Conservation (phyloP, 1,140 invertebrate genomes). For the Conopomorpha cramerella region DNA sequence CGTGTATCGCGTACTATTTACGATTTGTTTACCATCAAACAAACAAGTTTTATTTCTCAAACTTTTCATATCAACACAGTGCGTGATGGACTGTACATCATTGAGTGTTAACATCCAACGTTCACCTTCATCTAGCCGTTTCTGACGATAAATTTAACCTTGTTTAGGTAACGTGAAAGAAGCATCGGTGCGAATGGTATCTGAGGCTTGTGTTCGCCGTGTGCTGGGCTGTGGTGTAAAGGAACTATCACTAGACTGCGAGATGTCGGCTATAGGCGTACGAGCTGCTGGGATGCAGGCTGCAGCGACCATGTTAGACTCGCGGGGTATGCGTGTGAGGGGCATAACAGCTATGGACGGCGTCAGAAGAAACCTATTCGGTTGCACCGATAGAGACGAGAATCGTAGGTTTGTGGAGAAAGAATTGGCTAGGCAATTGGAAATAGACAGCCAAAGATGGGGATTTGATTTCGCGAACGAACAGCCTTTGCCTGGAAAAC, state of each 20-base stretch:
- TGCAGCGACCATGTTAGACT: conserved; percentile 40
- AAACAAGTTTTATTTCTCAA: conserved; percentile 12
- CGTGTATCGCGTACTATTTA: conserved; percentile 21
- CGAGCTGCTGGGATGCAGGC: conserved; percentile 39
- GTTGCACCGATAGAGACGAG: conserved; percentile 41
- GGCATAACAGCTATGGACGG: conserved; percentile 40
- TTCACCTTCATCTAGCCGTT: conserved; percentile 13
- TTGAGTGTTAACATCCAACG: conserved; percentile 19
- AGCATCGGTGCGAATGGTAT: conserved; percentile 34
- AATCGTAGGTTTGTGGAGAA: conserved; percentile 44
- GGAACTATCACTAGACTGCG: conserved; percentile 25
- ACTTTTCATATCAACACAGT: conserved; percentile 34
- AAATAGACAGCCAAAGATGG: conserved; percentile 48
- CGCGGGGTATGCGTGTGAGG: conserved; percentile 31
- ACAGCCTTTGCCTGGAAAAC: conserved; percentile 35
- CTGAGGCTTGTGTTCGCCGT: conserved; percentile 26
- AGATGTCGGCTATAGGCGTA: conserved; percentile 52
- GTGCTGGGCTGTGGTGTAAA: conserved; percentile 28
- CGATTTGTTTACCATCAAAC: conserved; percentile 37
- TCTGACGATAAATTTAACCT: conserved; percentile 21
- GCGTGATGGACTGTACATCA: conserved; percentile 46
- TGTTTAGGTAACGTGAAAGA: conserved; percentile 35
- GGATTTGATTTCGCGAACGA: conserved; percentile 53
- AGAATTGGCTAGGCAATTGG: conserved; percentile 39
- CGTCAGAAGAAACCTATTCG: conserved; percentile 49